Evolutionary conservation across 2,888 invertebrate species (phyloP), one percentile per base, ranked within the genome.

Genomic region (Molanna angustata): DNA sequence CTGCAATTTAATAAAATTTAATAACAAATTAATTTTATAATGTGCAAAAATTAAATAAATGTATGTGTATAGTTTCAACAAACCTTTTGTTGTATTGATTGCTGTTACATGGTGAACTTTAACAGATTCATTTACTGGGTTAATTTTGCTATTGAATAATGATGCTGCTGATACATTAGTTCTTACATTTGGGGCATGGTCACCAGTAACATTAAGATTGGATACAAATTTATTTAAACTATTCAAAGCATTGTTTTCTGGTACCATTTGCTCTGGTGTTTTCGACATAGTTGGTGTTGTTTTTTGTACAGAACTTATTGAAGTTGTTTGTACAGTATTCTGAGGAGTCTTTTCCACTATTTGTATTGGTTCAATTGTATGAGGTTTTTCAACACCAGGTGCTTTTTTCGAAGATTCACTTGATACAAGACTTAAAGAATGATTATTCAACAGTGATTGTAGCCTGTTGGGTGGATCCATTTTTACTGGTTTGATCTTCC

Each of bases 401-500:
- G n/a, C 17, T 6, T 7, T 35, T 4, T 13, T 35, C 13, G 9
- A 13, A 9, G 35, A 13, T 35, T 35, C n/a, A n/a, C n/a, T n/a
- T n/a, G n/a, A n/a, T 2, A 31, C 27, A 27, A 31, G 11, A 32
- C 65, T 62, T 11, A 64, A 61, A n/a, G 57, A 47, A 33, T 66
- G 63, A 31, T 67, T 52, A 6, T 64, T 58, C 6, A 62, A 63
- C 44, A 64, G 63, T 9, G 64, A 61, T 17, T 68, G 72, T 39
- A 66, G 59, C 31, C 66, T 68, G 67, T 74, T 67, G 0, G 67
- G 65, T 0, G 69, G 66, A 63, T 80, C 75, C 0, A 75, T 67
- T 33, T 70, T 79, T 0, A 74, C 71, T 0, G 78, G 76, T 52
- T 78, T 76, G 2, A 82, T 73, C 62, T 74, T 77, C 0, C 72